These are phyloP conservation scores for Tragopan temminckii DNA, from an alignment of 2,797 vertebrate genomes.

Conservation along the genomic window DNA sequence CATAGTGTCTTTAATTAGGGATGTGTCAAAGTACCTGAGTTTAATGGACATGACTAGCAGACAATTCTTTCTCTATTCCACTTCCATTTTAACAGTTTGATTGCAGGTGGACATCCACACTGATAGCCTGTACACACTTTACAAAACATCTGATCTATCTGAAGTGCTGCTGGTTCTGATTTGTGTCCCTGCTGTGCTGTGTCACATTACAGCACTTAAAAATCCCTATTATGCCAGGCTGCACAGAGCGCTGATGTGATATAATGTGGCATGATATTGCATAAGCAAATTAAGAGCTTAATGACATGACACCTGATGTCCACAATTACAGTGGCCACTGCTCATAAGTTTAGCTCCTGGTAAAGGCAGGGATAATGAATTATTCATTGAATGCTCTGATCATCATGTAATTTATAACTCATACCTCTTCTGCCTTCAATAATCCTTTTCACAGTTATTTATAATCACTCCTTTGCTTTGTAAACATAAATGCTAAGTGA, in stretches of 20 bases:
- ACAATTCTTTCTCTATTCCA: not conserved
- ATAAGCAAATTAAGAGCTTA: slow-evolving; percentile 43
- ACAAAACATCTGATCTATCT: not conserved
- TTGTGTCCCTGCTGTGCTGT: not conserved
- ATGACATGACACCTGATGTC: slow-evolving; percentile 8
- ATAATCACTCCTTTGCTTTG: slow-evolving; percentile 36
- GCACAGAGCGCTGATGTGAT: not conserved
- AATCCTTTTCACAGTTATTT: slow-evolving; percentile 54
- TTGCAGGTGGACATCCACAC: slow-evolving; percentile 34
- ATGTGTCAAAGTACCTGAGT: slow-evolving; percentile 62
- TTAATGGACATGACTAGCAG: slow-evolving; percentile 43
- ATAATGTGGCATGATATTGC: not conserved
- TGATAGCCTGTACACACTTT: not conserved
- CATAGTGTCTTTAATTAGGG: slow-evolving; percentile 60
- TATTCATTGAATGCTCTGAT: slow-evolving; percentile 52
- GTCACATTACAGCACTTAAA: not conserved
- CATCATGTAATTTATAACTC: slow-evolving; percentile 51
- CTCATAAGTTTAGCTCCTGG: not conserved
- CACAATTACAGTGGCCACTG: slow-evolving; percentile 7
- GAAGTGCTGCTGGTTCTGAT: not conserved
- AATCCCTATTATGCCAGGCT: not conserved
- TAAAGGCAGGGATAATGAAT: slow-evolving; percentile 21
- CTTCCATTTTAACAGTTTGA: slow-evolving; percentile 17
- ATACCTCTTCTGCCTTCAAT: slow-evolving; percentile 41
- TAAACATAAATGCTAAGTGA: slow-evolving; percentile 52